Conservation (phyloP, 2,113 vertebrate genomes). For the Oncorhynchus tshawytscha region DNA sequence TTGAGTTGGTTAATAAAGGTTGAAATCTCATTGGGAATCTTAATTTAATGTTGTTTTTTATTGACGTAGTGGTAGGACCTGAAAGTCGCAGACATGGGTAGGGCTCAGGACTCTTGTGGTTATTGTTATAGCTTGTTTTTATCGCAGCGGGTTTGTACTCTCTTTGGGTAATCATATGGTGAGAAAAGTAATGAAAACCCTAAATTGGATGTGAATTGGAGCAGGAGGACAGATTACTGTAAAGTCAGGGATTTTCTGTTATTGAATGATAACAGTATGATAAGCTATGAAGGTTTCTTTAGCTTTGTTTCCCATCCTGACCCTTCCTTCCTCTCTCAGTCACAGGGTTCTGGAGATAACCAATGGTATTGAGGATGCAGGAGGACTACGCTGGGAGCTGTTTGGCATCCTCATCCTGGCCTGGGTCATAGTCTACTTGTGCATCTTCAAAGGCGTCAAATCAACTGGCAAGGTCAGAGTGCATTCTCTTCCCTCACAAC, state of each 20-base stretch:
- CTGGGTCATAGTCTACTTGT: constrained; percentile 74
- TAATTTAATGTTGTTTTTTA: background rate
- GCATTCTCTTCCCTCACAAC: background rate
- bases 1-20: too few species aligned
- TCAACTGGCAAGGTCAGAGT: constrained; percentile 74
- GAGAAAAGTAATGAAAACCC: background rate
- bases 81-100: too few species aligned
- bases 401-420: constrained; percentile 66
- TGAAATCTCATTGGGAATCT: background rate
- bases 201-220: too few species aligned
- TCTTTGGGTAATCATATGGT: background rate
- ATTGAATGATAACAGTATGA: background rate
- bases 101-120: too few species aligned
- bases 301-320: constrained; percentile 5
- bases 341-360: constrained; percentile 67
- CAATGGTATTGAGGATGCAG: constrained; percentile 60
- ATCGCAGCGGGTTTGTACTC: too few species aligned
- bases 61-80: too few species aligned
- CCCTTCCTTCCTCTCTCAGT: constrained; percentile 42
- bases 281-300: background rate
- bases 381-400: constrained; percentile 71
- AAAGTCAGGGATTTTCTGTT: background rate
- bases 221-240: background rate
- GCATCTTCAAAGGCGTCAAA: constrained; percentile 77
- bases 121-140: too few species aligned